Percentiles rank a stretch among this genome's conserved stretches.
Conservation (phyloP, 2,797 vertebrate species). For the Onychomys arenicola region DNA sequence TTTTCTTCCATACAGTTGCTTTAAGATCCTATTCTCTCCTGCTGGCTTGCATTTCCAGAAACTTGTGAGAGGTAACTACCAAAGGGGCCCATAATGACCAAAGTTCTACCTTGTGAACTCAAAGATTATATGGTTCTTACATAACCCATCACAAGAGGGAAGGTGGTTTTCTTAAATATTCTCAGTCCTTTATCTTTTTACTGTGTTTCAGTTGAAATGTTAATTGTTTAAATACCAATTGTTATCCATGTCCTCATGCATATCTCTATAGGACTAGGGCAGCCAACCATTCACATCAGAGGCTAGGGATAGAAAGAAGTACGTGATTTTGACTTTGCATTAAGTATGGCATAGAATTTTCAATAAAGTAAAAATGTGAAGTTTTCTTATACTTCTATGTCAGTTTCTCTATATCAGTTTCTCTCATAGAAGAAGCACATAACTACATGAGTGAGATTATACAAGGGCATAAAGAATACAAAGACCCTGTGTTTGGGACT, state of each 20-base stretch:
- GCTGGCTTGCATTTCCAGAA: slow-evolving; percentile 2
- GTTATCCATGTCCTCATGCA: background rate
- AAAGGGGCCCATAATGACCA: background rate
- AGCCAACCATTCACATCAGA: background rate
- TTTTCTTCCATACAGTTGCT: background rate
- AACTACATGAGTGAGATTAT: background rate
- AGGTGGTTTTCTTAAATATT: background rate
- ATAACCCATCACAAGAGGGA: background rate
- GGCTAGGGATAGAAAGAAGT: background rate
- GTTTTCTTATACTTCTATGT: background rate
- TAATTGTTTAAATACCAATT: background rate
- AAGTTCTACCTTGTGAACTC: background rate
- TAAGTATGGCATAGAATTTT: background rate
- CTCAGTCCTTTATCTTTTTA: background rate
- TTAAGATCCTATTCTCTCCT: background rate
- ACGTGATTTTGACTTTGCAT: background rate
- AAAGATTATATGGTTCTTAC: background rate
- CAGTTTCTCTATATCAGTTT: background rate
- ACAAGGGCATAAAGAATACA: fast-evolving
- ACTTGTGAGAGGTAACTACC: background rate
- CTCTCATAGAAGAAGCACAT: background rate
- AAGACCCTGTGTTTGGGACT: background rate
- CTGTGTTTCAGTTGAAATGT: background rate
- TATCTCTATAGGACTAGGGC: background rate
- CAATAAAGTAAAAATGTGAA: background rate